Conservation (phyloP, 2,888 invertebrate species). For the Branchinecta sandiegonensis region DNA sequence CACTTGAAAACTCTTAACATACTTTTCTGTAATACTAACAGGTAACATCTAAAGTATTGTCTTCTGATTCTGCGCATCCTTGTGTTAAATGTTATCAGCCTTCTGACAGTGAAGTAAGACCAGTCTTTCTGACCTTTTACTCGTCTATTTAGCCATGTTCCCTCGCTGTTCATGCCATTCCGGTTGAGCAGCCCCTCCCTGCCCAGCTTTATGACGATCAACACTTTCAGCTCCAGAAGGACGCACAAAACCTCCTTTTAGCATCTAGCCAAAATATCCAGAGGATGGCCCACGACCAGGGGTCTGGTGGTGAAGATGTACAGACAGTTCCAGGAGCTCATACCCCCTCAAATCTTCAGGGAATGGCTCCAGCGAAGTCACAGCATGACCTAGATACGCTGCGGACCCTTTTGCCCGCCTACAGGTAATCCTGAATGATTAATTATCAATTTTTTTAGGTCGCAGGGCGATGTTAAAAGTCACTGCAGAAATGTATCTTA, state of each 20-base stretch:
- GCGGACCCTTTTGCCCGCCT: slow-evolving; percentile 22
- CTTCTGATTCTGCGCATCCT: too few relatives aligned
- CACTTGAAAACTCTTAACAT: too few relatives aligned
- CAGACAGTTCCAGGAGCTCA: background rate
- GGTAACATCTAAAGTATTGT: too few relatives aligned
- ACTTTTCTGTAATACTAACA: too few relatives aligned
- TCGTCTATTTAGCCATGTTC: slow-evolving; percentile 3
- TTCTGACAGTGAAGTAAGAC: too few relatives aligned
- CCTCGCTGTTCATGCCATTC: background rate
- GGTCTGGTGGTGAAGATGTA: slow-evolving; percentile 13
- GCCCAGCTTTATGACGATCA: background rate
- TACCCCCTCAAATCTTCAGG: background rate
- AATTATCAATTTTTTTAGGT: too few relatives aligned
- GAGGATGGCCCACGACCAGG: background rate
- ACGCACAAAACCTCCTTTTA: background rate
- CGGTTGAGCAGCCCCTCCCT: background rate
- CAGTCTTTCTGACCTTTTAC: background rate
- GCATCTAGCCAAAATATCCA: background rate
- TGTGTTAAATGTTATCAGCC: too few relatives aligned
- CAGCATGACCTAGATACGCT: slow-evolving; percentile 11
- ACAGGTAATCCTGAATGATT: background rate
- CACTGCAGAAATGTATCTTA: too few relatives aligned
- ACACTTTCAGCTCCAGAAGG: background rate
- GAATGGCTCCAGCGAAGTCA: background rate
- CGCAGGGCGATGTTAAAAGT: too few relatives aligned